Evolutionary conservation across 2,797 vertebrate genomes (phyloP).

Genomic region (Botia almorhae): DNA sequence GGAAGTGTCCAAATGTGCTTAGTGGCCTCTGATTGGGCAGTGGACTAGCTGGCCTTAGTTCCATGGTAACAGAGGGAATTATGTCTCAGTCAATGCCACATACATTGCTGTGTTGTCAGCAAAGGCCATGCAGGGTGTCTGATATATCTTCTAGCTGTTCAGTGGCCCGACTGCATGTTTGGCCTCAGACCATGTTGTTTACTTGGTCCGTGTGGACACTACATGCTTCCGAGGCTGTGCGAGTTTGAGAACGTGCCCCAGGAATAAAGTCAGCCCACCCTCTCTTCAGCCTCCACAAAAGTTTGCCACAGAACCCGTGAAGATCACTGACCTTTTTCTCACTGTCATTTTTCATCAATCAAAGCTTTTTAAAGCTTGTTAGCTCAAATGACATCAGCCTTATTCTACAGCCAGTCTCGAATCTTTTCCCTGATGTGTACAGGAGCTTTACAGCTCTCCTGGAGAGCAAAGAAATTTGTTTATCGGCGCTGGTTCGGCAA

Average conservation of each 20-base stretch:
- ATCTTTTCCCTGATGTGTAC: background rate
- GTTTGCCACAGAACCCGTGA: background rate
- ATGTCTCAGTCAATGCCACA: constrained; percentile 65
- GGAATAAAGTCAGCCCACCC: constrained; percentile 25
- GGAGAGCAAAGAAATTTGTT: constrained; percentile 24
- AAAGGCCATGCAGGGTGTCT: constrained; percentile 24
- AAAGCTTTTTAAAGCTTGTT: constrained; percentile 15
- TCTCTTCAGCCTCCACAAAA: background rate
- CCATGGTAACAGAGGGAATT: constrained; percentile 66
- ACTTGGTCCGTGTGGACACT: constrained; percentile 35
- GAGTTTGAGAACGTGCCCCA: constrained; percentile 28
- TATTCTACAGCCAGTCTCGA: constrained; percentile 3
- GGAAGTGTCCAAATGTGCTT: constrained; percentile 53
- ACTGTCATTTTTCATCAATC: constrained; percentile 31
- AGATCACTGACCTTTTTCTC: constrained; percentile 32
- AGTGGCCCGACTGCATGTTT: constrained; percentile 4
- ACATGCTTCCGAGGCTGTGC: constrained; percentile 20
- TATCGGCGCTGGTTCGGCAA: background rate
- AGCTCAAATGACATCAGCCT: background rate
- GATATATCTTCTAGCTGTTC: constrained; percentile 34
- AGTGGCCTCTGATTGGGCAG: constrained; percentile 37
- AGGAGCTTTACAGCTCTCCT: background rate
- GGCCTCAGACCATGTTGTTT: constrained; percentile 37
- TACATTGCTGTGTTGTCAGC: constrained; percentile 53
- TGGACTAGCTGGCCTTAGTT: constrained; percentile 44